Base-by-base conservation (phyloP, 1,140 invertebrate species). In the Drosophila pseudoobscura region DNA sequence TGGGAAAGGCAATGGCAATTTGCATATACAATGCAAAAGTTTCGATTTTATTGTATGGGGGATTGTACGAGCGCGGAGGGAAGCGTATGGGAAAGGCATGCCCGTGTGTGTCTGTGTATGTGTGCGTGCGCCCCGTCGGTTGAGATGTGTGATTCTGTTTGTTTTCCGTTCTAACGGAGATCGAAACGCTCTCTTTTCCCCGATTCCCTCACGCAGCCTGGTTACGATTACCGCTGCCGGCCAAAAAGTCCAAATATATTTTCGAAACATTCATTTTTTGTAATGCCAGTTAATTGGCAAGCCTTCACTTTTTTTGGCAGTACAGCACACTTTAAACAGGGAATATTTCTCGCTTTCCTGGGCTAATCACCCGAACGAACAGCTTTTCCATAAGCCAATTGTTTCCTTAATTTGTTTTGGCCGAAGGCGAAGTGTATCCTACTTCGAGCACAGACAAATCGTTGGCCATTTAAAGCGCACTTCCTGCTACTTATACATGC, bases 11-110 rank as follows among this genome's bases (percentile, higher is more conserved):
- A 82, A 78, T 75, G 71, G 53, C 83, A 87, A 87, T 88, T 88
- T 88, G 59, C 83, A 82, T 88, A 71, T 80, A 88, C 78, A 88
- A 88, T 88, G 82, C 77, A 85, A 88, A 88, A 88, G 83, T 88
- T 88, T 88, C 83, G 83, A 88, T 88, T 88, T 88, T 88, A 88
- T 88, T 88, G 83, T 88, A 71, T 72, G 75, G 61, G 69, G 72
- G 55, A 5, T 13, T 39, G 35, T 39, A 39, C 35, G 51, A 71
- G 43, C 20, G 20, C 20, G 20, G 20, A 20, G n/a, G 9, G 2
- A 29, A 5, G 15, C 6, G 7, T 20, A 24, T 17, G 57, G 6
- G 8, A 17, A 11, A 13, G 43, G 17, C n/a, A 4, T 7, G 1
- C 22, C 13, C 52, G 49, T 9, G 9, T 39, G 6, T 4, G 8